Evolutionary conservation across 2,113 vertebrate species (phyloP).

Genomic region (Xenotilapia caudafasciata): DNA sequence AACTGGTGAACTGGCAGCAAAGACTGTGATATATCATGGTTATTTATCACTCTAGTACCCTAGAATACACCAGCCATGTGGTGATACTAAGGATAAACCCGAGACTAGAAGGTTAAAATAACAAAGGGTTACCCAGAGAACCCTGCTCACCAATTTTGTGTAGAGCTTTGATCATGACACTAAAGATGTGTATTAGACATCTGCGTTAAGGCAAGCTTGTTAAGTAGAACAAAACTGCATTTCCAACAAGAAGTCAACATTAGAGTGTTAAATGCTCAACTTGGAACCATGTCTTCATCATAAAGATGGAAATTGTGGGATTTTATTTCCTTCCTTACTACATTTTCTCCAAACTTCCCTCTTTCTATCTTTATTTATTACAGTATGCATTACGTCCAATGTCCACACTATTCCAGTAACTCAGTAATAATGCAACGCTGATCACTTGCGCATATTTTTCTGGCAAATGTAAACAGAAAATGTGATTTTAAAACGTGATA

Average conservation of each 20-base stretch:
- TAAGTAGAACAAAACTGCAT: background rate
- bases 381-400: background rate
- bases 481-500: background rate
- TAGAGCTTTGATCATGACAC: background rate
- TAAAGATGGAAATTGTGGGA: background rate
- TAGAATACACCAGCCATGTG: background rate
- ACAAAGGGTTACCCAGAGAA: background rate
- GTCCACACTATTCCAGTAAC: background rate
- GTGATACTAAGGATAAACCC: background rate
- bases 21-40: background rate
- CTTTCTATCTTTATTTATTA: background rate
- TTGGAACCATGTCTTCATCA: background rate
- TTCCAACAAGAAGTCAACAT: background rate
- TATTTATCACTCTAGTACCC: background rate
- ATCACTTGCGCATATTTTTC: background rate
- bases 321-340: background rate
- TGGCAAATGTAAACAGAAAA: background rate
- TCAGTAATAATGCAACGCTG: background rate
- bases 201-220: background rate
- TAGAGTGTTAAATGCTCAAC: background rate
- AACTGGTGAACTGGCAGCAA: background rate
- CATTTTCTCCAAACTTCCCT: background rate
- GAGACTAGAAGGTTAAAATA: background rate
- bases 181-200: background rate
- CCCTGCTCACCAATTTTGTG: background rate